phyloP scores from a whole-genome alignment of 2,797 vertebrate species.

The Diceros bicornis region DNA sequence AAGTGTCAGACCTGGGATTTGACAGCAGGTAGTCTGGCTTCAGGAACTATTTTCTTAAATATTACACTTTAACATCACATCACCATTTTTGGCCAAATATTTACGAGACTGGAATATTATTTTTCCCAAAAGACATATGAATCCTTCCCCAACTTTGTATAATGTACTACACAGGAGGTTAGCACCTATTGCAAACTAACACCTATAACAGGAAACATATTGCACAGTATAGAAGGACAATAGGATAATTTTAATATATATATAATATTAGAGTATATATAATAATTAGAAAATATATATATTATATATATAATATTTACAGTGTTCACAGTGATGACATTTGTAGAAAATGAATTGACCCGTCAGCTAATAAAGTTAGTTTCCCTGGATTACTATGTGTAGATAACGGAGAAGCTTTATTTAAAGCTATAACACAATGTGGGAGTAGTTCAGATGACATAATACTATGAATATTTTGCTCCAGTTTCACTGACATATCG shows the following conservation, averaged over 20 bases:
- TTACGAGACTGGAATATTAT: not conserved
- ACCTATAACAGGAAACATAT: not conserved
- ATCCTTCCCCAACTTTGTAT: not conserved
- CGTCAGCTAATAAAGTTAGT: not conserved
- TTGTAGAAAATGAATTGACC: not conserved
- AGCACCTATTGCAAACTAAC: not conserved
- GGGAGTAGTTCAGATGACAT: not conserved
- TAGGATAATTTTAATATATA: not conserved
- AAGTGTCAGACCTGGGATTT: not conserved
- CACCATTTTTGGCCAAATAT: not conserved
- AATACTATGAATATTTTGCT: not conserved
- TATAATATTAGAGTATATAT: not conserved
- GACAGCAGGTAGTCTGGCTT: not conserved
- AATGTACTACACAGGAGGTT: not conserved
- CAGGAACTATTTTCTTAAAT: not conserved
- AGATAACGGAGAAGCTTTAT: not conserved
- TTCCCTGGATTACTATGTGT: not conserved
- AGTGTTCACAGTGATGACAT: not conserved
- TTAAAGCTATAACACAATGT: not conserved
- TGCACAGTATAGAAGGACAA: not conserved
- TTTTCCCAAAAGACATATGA: not conserved
- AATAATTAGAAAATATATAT: not conserved
- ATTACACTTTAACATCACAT: not conserved
- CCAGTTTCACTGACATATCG: not conserved
- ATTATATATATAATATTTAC: not conserved